Percentiles rank a stretch among this genome's conserved stretches.
phyloP scores from a whole-genome alignment of 1,140 invertebrate genomes.

The Hylyphantes graminicola region DNA sequence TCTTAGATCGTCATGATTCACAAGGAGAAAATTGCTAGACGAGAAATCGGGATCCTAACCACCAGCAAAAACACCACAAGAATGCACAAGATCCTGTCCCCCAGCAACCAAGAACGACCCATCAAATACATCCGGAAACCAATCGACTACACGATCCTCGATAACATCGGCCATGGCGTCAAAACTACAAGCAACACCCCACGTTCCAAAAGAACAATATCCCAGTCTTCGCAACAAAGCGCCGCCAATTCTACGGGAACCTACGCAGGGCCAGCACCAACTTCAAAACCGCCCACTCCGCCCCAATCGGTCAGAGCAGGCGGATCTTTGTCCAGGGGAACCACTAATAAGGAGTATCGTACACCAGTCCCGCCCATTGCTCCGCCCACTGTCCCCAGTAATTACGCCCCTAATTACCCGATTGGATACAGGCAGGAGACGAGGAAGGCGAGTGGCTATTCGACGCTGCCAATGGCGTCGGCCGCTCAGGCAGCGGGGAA shows the following conservation, averaged over 20 bases:
- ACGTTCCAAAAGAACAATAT: constrained; percentile 55
- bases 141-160: constrained; percentile 94
- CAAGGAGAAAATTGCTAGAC: constrained; percentile 96
- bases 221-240: constrained; percentile 39
- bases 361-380: constrained; percentile 90
- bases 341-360: constrained; percentile 80
- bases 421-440: constrained; percentile 69
- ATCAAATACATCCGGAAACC: constrained; percentile 97
- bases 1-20: constrained; percentile 92
- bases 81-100: constrained; percentile 96
- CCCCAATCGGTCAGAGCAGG: constrained; percentile 75
- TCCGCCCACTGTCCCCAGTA: constrained; percentile 88
- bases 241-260: constrained; percentile 30
- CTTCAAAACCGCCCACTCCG: constrained; percentile 93
- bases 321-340: constrained; percentile 77
- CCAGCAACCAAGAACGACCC: constrained; percentile 95
- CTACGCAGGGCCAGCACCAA: constrained; percentile 81
- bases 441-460: constrained; percentile 78
- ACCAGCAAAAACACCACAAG: constrained; percentile 93
- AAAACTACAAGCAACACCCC: constrained; percentile 59
- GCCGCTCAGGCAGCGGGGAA: constrained; percentile 69
- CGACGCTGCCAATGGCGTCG: constrained; percentile 72
- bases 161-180: constrained; percentile 88
- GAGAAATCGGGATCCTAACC: constrained; percentile 95
- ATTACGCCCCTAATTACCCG: constrained; percentile 94